Evolutionary conservation across 2,888 invertebrate species (phyloP).

Genomic region (Boloria euphrosyne): DNA sequence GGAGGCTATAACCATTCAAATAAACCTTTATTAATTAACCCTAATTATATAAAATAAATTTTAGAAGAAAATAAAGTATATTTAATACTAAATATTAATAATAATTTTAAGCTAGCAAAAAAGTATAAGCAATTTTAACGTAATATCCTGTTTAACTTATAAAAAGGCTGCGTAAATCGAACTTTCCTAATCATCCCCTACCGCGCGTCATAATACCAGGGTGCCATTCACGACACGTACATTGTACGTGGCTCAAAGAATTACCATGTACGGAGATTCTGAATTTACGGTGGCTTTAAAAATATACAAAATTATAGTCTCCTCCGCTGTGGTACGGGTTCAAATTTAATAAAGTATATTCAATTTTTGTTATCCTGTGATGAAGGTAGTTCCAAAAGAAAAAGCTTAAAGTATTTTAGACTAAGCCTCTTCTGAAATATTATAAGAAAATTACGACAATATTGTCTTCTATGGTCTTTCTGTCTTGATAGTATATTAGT

Average conservation of each 20-base stretch:
- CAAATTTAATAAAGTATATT: neutral
- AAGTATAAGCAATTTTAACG: slow-evolving; percentile 4
- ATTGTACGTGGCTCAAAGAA: slow-evolving; percentile 40
- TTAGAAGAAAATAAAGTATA: no score
- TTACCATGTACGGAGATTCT: slow-evolving; percentile 39
- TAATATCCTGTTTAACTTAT: neutral
- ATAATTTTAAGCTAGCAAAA: neutral
- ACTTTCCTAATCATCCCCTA: slow-evolving; percentile 53
- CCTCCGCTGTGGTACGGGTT: neutral
- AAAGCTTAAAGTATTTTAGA: no score
- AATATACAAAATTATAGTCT: slow-evolving; percentile 20
- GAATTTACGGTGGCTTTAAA: slow-evolving; percentile 30
- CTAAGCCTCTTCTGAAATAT: no score
- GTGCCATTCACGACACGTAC: slow-evolving; percentile 55
- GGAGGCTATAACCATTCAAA: no score
- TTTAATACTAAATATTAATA: neutral
- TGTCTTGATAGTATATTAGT: no score
- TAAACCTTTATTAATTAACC: no score
- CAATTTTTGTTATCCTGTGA: no score
- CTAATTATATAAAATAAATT: no score
- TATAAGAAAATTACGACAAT: no score
- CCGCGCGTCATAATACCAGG: slow-evolving; percentile 39
- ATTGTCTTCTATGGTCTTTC: no score
- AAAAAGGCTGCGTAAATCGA: slow-evolving; percentile 27
- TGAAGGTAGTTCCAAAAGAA: no score